A percentile compares a stretch with the other conserved stretches of the same genome.
Conservation (phyloP, 2,113 vertebrate genomes). For the Gallinago undulata region DNA sequence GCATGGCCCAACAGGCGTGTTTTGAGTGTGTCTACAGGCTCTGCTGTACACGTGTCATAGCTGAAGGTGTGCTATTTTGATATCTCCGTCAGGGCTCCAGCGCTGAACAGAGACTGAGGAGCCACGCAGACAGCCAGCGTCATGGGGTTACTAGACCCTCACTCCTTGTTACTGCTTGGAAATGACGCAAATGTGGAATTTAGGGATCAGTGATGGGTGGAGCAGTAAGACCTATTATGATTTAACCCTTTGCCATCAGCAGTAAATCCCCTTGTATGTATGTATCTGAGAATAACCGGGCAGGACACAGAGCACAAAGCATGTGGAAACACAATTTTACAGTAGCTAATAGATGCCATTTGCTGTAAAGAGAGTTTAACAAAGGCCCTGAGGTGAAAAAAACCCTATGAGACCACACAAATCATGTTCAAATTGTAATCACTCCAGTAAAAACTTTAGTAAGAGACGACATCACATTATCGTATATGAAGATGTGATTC, state of each 20-base stretch:
- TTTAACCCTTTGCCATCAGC: slow-evolving; percentile 6
- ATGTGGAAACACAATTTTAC: background rate
- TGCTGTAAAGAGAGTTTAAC: background rate
- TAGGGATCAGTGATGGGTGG: background rate
- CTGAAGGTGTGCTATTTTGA: background rate
- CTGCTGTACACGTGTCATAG: background rate
- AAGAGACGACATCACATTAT: background rate
- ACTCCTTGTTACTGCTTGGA: background rate
- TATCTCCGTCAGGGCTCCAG: background rate
- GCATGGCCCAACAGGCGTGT: background rate
- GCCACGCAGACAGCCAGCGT: background rate
- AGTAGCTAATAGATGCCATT: slow-evolving; percentile 35
- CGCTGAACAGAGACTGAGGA: background rate
- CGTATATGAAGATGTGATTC: background rate
- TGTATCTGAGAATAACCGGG: background rate
- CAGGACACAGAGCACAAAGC: background rate
- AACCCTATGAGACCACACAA: background rate
- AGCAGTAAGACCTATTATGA: background rate
- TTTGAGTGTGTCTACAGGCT: background rate
- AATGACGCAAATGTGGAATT: background rate
- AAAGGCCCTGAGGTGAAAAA: background rate
- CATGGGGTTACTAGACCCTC: background rate
- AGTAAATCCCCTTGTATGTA: background rate
- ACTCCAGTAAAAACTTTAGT: background rate
- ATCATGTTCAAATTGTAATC: slow-evolving; percentile 6